These are phyloP conservation scores for Carlito syrichta DNA, from an alignment of 2,113 vertebrate genomes.

Conservation along the genomic window DNA sequence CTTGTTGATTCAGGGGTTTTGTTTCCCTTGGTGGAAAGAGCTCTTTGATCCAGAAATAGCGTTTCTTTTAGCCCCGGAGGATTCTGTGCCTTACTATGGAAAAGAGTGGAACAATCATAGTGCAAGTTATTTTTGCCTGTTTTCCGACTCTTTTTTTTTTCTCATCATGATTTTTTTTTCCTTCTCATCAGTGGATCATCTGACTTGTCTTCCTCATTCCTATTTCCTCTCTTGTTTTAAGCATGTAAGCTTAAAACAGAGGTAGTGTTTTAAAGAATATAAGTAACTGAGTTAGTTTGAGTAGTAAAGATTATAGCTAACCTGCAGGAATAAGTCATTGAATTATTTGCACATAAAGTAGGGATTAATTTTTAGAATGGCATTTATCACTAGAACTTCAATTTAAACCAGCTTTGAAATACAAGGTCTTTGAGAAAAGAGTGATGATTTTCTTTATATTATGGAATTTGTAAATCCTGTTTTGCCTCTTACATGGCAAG, in stretches of 20 bases:
- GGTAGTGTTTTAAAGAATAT: neutral
- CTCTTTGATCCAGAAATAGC: slow-evolving; percentile 5
- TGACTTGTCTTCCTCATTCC: slow-evolving; percentile 25
- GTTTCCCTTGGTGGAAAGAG: neutral
- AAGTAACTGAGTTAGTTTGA: neutral
- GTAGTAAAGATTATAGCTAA: neutral
- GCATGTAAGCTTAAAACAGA: neutral
- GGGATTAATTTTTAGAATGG: slow-evolving; percentile 19
- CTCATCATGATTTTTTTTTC: too few relatives aligned
- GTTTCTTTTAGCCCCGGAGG: neutral
- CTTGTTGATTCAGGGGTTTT: neutral
- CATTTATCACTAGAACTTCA: neutral
- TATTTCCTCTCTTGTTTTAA: slow-evolving; percentile 6
- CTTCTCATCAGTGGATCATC: slow-evolving; percentile 1
- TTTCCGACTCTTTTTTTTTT: neutral
- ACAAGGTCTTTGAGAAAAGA: neutral
- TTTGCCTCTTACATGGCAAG: neutral
- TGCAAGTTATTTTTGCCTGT: neutral
- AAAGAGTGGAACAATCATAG: neutral
- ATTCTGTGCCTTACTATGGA: neutral
- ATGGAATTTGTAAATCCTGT: neutral
- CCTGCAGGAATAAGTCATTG: neutral
- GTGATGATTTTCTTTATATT: neutral
- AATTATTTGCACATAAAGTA: slow-evolving; percentile 9
- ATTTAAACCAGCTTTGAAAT: neutral